phyloP scores from a whole-genome alignment of 30 jellyfish, hydroid and myxozoan species.

The Catostylus mosaicus region DNA sequence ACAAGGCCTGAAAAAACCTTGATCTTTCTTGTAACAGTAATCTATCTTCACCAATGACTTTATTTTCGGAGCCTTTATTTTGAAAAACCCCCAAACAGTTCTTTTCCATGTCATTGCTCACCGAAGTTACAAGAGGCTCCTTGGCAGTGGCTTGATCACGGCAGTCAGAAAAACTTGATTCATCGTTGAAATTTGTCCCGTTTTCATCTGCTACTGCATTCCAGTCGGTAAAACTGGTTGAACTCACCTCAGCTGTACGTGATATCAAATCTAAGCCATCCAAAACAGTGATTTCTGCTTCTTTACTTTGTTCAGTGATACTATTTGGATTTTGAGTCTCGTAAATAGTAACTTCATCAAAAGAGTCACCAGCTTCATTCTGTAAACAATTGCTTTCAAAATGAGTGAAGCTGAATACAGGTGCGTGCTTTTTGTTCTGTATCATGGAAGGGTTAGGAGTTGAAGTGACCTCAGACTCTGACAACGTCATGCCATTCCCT shows the following conservation, averaged over 20 bases:
- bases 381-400: background rate
- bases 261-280: background rate
- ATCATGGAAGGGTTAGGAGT: background rate
- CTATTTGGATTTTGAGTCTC: background rate
- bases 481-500: background rate
- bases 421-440: background rate
- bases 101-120: background rate
- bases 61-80: background rate
- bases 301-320: background rate
- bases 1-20: background rate
- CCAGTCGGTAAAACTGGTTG: background rate
- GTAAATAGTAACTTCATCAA: slow-evolving; percentile 9
- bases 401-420: background rate
- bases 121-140: background rate
- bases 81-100: background rate
- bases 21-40: background rate
- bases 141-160: no score
- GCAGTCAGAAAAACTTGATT: no score
- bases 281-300: background rate
- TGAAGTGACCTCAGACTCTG: background rate
- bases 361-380: background rate
- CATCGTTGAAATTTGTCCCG: no score
- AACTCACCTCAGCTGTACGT: background rate
- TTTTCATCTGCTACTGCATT: background rate
- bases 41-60: background rate